Evolutionary conservation across 2,113 vertebrate species (phyloP).

Genomic region (Zapornia atra): DNA sequence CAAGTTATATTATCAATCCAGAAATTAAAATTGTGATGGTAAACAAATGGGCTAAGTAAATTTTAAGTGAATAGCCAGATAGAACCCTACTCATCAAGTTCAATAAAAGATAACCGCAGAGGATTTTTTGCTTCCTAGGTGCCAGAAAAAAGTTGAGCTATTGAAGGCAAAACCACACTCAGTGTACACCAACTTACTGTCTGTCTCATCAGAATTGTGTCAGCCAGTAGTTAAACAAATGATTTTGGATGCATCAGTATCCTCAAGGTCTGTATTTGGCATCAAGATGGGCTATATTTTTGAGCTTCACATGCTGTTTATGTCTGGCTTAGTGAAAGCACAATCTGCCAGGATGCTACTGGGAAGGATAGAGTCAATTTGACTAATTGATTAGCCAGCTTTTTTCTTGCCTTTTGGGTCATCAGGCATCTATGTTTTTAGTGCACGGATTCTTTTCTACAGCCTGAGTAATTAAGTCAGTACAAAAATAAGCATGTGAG

Average conservation of each 20-base stretch:
- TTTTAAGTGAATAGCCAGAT: neutral
- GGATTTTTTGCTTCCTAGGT: neutral
- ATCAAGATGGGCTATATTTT: neutral
- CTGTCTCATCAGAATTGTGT: neutral
- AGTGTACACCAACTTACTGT: neutral
- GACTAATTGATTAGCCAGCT: conserved; percentile 36
- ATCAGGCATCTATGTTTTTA: neutral
- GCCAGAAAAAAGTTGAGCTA: neutral
- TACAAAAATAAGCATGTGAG: neutral
- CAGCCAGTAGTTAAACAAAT: neutral
- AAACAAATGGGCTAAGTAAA: neutral
- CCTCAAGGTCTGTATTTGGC: conserved; percentile 25
- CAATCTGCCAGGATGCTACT: neutral
- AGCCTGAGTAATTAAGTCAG: neutral
- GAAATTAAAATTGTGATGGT: neutral
- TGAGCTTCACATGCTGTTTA: conserved; percentile 6
- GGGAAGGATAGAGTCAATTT: conserved; percentile 30
- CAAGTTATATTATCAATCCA: neutral
- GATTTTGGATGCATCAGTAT: neutral
- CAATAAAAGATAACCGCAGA: neutral
- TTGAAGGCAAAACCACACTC: neutral
- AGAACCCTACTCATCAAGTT: neutral
- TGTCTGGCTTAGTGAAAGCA: conserved; percentile 17
- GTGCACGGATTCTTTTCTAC: neutral
- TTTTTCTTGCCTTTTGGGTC: neutral